phyloP scores from a whole-genome alignment of 2,888 invertebrate genomes.

The Leucophenga maculata region DNA sequence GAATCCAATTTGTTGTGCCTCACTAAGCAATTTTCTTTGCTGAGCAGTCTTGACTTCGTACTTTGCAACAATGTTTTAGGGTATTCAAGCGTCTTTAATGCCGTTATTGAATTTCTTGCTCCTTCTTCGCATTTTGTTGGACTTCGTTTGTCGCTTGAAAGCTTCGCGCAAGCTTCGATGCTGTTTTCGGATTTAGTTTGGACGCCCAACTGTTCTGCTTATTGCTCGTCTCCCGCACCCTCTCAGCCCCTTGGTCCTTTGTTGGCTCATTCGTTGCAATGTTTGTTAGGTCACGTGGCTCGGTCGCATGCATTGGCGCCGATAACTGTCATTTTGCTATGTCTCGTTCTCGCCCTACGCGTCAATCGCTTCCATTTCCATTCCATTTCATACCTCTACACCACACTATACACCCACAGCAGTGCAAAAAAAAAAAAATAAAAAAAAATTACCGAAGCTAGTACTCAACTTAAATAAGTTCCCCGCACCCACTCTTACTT shows the following conservation, averaged over 20 bases:
- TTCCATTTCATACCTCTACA: slow-evolving; percentile 14
- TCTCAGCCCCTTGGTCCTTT: background rate
- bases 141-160: background rate
- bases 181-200: slow-evolving; percentile 4
- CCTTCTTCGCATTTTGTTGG: background rate
- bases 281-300: slow-evolving; percentile 57
- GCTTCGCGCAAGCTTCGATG: background rate
- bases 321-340: slow-evolving; percentile 45
- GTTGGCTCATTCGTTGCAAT: background rate
- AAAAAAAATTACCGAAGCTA: too few relatives aligned
- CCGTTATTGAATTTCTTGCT: background rate
- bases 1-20: too few relatives aligned
- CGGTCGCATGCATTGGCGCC: slow-evolving; percentile 65
- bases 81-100: too few relatives aligned
- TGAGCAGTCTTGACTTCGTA: too few relatives aligned
- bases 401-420: too few relatives aligned
- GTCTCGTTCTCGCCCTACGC: slow-evolving; percentile 19
- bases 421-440: too few relatives aligned
- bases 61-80: too few relatives aligned
- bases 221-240: slow-evolving; percentile 31
- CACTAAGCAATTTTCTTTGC: too few relatives aligned
- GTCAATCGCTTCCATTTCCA: slow-evolving; percentile 20
- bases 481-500: too few relatives aligned
- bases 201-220: too few relatives aligned
- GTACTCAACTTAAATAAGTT: slow-evolving; percentile 14